Evolutionary conservation across 1,140 invertebrate genomes (phyloP).

Genomic region (Palaemon carinicauda): DNA sequence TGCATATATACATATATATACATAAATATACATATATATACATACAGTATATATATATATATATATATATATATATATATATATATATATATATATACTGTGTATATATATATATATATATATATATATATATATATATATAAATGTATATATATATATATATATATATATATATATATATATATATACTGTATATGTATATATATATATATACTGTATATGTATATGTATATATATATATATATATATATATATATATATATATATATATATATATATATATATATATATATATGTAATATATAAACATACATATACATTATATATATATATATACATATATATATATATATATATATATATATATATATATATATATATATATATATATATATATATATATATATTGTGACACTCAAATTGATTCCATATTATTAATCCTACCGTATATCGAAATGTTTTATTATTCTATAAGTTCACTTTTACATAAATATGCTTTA

Average conservation of each 20-base stretch:
- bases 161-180: not conserved
- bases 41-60: not conserved
- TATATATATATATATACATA: not conserved
- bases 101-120: not conserved
- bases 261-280: not conserved
- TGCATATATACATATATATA: not conserved
- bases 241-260: not conserved
- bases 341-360: not conserved
- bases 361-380: not conserved
- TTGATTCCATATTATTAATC: too few relatives aligned
- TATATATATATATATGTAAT: not conserved
- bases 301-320: not conserved
- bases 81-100: not conserved
- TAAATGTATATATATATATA: not conserved
- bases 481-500: too few relatives aligned
- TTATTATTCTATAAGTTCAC: too few relatives aligned
- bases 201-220: not conserved
- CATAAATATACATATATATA: not conserved
- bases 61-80: slow-evolving; percentile 2
- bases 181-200: not conserved
- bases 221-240: not conserved
- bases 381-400: not conserved
- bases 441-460: too few relatives aligned
- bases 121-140: not conserved
- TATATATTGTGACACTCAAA: too few relatives aligned